Conservation (phyloP, 1,140 invertebrate species). For the Ceratina calcarata region DNA sequence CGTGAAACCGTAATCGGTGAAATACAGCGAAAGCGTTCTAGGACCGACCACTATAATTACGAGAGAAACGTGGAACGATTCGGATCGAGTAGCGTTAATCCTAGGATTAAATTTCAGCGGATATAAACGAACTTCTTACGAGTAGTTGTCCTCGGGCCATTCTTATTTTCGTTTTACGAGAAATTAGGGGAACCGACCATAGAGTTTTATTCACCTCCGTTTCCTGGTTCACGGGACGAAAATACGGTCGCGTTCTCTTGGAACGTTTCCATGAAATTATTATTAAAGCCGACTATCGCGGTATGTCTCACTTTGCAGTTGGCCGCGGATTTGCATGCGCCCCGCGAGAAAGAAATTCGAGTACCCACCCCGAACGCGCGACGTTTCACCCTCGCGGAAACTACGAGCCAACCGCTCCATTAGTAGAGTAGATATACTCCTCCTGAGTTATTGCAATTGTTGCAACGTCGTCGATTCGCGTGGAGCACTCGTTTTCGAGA, state of each 20-base stretch:
- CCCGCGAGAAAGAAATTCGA: background rate
- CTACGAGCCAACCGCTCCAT: background rate
- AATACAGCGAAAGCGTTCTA: conserved; percentile 43
- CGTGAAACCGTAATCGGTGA: conserved; percentile 32
- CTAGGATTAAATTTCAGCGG: background rate
- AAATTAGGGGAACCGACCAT: conserved; percentile 68
- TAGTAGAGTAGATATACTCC: no score
- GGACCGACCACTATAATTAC: background rate
- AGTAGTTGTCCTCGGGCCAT: conserved; percentile 14
- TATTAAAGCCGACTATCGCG: conserved; percentile 70
- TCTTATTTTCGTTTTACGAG: conserved; percentile 77
- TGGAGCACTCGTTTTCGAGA: background rate
- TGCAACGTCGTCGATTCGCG: no score
- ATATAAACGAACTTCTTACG: no score
- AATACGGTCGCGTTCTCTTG: conserved; percentile 49
- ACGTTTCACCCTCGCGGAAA: background rate
- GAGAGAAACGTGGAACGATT: background rate
- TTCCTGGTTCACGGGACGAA: conserved; percentile 8
- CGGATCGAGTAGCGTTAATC: background rate
- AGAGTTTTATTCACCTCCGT: conserved; percentile 30
- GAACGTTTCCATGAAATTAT: conserved; percentile 78
- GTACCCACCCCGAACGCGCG: background rate
- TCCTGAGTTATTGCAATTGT: no score
- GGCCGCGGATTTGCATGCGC: conserved; percentile 12
- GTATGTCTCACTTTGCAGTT: conserved; percentile 61